phyloP scores from a whole-genome alignment of 2,113 vertebrate genomes.

The Heteronetta atricapilla region DNA sequence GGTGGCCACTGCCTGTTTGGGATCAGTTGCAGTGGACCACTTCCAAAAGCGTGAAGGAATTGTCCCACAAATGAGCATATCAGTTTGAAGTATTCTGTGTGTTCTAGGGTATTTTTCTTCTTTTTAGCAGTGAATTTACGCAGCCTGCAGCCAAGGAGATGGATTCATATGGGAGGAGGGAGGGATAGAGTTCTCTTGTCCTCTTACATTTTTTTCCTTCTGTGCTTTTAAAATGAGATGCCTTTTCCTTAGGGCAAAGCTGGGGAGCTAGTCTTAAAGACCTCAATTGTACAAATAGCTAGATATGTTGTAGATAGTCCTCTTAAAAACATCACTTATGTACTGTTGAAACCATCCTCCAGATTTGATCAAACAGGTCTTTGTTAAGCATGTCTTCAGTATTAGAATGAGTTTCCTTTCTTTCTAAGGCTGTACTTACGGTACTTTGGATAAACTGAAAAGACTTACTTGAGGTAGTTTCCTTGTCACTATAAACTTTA shows the following conservation, averaged over 20 bases:
- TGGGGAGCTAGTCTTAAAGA: neutral
- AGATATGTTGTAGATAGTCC: neutral
- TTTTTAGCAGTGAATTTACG: neutral
- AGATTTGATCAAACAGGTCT: neutral
- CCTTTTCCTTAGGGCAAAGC: neutral
- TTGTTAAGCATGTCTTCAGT: neutral
- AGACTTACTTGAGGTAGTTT: neutral
- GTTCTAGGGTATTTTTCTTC: neutral
- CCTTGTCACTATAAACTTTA: neutral
- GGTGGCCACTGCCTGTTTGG: neutral
- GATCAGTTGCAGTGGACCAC: fast-evolving
- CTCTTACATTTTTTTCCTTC: neutral
- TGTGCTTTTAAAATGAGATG: neutral
- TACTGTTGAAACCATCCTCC: neutral
- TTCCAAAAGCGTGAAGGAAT: neutral
- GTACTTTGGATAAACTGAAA: neutral
- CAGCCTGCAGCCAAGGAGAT: neutral
- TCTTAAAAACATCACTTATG: neutral
- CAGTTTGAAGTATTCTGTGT: neutral
- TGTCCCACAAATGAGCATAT: no score
- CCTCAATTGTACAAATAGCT: neutral
- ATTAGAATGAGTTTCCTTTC: neutral
- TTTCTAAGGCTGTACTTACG: neutral
- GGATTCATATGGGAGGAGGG: neutral
- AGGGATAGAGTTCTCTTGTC: neutral